Evolutionary conservation across 2,888 invertebrate genomes (phyloP).

Genomic region (Amphimallon solstitiale): DNA sequence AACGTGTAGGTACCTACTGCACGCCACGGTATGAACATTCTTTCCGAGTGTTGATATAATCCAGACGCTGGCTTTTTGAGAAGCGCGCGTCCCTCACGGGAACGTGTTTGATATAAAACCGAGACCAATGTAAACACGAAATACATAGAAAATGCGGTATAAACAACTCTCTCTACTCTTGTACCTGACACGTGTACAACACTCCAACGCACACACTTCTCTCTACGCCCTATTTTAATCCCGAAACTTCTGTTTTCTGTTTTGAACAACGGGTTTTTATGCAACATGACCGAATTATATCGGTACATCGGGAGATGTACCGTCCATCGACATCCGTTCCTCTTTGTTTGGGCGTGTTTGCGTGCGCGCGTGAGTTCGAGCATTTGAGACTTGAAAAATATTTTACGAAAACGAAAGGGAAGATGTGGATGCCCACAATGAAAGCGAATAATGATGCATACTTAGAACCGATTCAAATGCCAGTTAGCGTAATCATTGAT

Average conservation of each 20-base stretch:
- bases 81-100: background rate
- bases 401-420: too few species aligned
- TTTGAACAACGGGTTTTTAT: constrained; percentile 33
- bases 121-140: constrained; percentile 29
- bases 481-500: too few species aligned
- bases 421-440: too few species aligned
- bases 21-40: background rate
- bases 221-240: constrained; percentile 21
- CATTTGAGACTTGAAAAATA: too few species aligned
- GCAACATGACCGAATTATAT: constrained; percentile 29
- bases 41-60: constrained; percentile 15
- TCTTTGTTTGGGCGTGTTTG: too few species aligned
- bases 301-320: background rate
- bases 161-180: constrained; percentile 18
- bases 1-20: too few species aligned
- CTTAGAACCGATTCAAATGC: too few species aligned
- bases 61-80: background rate
- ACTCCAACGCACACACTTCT: background rate
- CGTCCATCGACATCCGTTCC: constrained; percentile 8
- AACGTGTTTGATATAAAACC: constrained; percentile 32
- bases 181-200: constrained; percentile 28
- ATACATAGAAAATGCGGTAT: constrained; percentile 24
- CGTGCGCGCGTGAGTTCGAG: too few species aligned
- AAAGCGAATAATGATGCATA: too few species aligned
- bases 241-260: constrained; percentile 25